phyloP scores from a whole-genome alignment of 2,797 vertebrate species.

The Mareca penelope region DNA sequence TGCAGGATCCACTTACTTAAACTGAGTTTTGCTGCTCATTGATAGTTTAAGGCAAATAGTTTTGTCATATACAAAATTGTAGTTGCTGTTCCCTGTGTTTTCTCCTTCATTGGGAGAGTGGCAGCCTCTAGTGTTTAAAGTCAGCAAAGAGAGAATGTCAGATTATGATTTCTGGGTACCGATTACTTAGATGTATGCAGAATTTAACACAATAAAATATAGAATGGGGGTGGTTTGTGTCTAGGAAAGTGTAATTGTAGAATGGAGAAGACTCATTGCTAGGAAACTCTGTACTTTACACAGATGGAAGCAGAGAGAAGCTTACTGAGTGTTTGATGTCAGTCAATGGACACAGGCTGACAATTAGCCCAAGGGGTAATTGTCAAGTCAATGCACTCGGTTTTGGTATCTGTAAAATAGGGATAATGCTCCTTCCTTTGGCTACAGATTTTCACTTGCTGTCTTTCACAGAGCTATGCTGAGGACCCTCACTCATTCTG shows the following conservation, averaged over 20 bases:
- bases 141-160: neutral
- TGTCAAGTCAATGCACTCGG: neutral
- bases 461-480: neutral
- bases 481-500: neutral
- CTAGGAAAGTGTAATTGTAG: neutral
- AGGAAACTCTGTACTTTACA: neutral
- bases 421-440: neutral
- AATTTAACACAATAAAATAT: neutral
- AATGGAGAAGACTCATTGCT: neutral
- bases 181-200: neutral
- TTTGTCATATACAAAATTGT: neutral
- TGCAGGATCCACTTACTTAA: neutral
- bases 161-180: neutral
- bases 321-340: neutral
- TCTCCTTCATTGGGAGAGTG: neutral
- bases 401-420: neutral
- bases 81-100: neutral
- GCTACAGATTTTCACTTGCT: neutral
- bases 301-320: neutral
- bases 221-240: neutral
- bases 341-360: neutral
- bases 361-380: neutral
- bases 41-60: neutral
- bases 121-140: neutral
- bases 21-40: neutral